Percentiles rank a stretch among this genome's conserved stretches.
Evolutionary conservation across 2,888 invertebrate genomes (phyloP).

Genomic region (Ligdia adustata): DNA sequence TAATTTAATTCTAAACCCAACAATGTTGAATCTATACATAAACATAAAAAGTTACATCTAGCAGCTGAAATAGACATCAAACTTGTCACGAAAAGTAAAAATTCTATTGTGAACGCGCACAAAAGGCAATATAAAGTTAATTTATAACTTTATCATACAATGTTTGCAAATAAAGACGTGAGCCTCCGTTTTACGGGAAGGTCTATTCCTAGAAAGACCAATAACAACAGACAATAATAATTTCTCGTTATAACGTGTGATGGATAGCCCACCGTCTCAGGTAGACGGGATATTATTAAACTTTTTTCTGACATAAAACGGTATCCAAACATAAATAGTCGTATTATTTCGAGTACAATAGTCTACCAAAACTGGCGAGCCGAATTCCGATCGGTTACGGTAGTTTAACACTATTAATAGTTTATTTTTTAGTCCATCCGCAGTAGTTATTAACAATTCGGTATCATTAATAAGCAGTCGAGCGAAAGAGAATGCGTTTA

Average conservation of each 20-base stretch:
- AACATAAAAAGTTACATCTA: slow-evolving; percentile 35
- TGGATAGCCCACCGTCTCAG: slow-evolving; percentile 70
- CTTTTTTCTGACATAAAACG: slow-evolving; percentile 53
- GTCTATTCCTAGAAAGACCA: slow-evolving; percentile 59
- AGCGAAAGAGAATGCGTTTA: slow-evolving; percentile 70
- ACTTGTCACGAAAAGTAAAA: slow-evolving; percentile 34
- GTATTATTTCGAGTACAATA: slow-evolving; percentile 73
- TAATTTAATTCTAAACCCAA: slow-evolving; percentile 25
- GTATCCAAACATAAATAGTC: slow-evolving; percentile 78
- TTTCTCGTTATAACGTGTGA: slow-evolving; percentile 76
- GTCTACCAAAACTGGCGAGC: slow-evolving; percentile 64
- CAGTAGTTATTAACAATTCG: slow-evolving; percentile 73
- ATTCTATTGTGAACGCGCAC: slow-evolving; percentile 33
- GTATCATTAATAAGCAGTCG: slow-evolving; percentile 75
- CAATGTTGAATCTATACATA: slow-evolving; percentile 35
- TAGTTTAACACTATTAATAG: slow-evolving; percentile 80
- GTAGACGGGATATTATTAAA: slow-evolving; percentile 68
- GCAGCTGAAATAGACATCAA: slow-evolving; percentile 37
- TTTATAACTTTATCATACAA: slow-evolving; percentile 50
- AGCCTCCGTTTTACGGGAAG: slow-evolving; percentile 55
- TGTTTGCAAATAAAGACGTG: slow-evolving; percentile 77
- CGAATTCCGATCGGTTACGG: slow-evolving; percentile 79
- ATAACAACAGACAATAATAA: slow-evolving; percentile 62
- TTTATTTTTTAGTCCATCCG: slow-evolving; percentile 69
- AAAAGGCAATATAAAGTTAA: slow-evolving; percentile 40